Percentiles rank a stretch among this genome's conserved stretches.
Evolutionary conservation across 2,113 vertebrate species (phyloP).

Genomic region (Nibea albiflora): DNA sequence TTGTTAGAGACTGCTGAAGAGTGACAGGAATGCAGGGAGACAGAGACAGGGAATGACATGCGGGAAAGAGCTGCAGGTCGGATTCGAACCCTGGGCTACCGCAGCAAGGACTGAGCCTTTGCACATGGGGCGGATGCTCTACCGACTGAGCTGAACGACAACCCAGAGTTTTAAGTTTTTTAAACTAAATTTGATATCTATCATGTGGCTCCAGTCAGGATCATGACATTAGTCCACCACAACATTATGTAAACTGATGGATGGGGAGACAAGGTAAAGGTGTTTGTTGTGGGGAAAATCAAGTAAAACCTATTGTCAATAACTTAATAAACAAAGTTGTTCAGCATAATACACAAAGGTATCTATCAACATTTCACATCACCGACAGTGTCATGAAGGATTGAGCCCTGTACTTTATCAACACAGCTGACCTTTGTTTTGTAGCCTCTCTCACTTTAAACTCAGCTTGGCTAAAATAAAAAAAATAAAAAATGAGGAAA

Average conservation of each 20-base stretch:
- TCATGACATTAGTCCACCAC: background rate
- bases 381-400: background rate
- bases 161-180: too few relatives aligned
- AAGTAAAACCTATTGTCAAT: background rate
- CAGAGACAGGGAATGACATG: too few relatives aligned
- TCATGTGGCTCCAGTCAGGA: background rate
- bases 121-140: too few relatives aligned
- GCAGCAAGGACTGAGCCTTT: too few relatives aligned
- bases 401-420: background rate
- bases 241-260: background rate
- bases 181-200: too few relatives aligned
- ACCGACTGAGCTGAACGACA: too few relatives aligned
- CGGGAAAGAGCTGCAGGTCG: too few relatives aligned
- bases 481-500: background rate
- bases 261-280: background rate
- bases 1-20: too few relatives aligned
- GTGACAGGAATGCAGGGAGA: too few relatives aligned
- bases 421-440: slow-evolving; percentile 18
- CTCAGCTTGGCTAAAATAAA: background rate
- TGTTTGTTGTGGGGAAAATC: background rate
- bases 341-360: background rate
- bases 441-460: slow-evolving; percentile 21
- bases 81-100: too few relatives aligned
- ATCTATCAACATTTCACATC: background rate
- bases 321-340: background rate